Conservation (phyloP, 2,113 vertebrate species). For the Psilopogon haemacephalus region DNA sequence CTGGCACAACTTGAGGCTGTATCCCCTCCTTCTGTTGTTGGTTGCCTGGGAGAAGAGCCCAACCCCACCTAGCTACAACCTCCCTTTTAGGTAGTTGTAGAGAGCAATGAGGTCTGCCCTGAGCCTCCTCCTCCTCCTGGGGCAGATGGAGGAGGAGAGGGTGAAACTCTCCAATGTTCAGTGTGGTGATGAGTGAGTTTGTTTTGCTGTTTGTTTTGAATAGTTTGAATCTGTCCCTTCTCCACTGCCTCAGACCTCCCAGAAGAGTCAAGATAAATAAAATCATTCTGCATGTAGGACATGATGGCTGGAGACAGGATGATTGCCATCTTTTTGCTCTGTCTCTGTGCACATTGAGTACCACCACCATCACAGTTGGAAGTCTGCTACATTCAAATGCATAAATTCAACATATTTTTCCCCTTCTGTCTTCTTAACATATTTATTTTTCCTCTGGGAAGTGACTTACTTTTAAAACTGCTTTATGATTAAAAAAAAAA, state of each 20-base stretch:
- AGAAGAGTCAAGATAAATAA: neutral
- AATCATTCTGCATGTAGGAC: neutral
- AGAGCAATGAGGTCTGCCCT: no score
- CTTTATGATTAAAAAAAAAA: slow-evolving; percentile 33
- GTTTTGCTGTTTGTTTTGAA: fast-evolving
- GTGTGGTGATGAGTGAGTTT: fast-evolving
- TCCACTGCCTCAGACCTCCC: neutral
- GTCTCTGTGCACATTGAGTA: neutral
- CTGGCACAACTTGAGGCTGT: no score
- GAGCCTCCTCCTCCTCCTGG: no score
- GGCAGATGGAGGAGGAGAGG: fast-evolving
- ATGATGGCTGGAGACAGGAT: neutral
- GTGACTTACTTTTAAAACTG: slow-evolving; percentile 7
- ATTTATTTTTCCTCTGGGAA: slow-evolving; percentile 28
- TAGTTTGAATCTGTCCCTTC: neutral
- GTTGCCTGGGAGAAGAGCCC: no score
- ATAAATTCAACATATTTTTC: neutral
- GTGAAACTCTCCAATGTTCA: neutral
- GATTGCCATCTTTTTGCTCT: neutral
- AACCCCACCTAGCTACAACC: no score
- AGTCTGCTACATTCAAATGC: neutral
- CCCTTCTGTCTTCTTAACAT: neutral
- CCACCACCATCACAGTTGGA: neutral
- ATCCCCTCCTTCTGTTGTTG: no score
- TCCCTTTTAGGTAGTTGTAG: no score